Conservation (phyloP, 1,140 invertebrate genomes). For the Mamestra configurata region DNA sequence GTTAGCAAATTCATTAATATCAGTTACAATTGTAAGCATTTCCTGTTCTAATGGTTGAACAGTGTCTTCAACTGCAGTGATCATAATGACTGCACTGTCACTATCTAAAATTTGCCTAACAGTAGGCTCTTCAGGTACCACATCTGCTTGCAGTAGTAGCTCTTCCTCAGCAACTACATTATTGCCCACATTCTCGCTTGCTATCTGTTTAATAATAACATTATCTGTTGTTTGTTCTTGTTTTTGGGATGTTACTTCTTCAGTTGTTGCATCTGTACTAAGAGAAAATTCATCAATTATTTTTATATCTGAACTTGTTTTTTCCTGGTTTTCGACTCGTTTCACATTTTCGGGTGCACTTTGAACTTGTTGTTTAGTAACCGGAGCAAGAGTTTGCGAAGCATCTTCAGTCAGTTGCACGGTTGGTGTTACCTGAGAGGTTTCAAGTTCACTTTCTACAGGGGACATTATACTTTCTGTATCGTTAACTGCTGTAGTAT, state of each 20-base stretch:
- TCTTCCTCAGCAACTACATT: not conserved
- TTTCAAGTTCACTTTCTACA: not conserved
- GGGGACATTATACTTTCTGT: not conserved
- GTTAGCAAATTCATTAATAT: not conserved
- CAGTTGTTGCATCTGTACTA: not conserved
- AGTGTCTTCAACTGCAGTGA: not conserved
- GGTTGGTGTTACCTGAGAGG: no score
- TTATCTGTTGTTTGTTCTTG: not conserved
- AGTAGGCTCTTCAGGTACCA: not conserved
- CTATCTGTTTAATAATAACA: not conserved
- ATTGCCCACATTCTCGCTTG: not conserved
- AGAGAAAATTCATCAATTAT: not conserved
- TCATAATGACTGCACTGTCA: not conserved
- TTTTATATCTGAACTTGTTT: not conserved
- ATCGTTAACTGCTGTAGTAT: not conserved
- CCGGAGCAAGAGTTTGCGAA: no score
- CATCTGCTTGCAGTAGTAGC: not conserved
- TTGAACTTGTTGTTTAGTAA: no score
- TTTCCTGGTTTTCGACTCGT: no score
- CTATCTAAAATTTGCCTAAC: not conserved
- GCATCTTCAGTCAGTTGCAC: no score
- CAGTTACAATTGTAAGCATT: not conserved
- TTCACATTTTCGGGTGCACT: no score
- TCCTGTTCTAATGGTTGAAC: not conserved
- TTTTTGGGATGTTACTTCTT: not conserved